Evolutionary conservation across 2,113 vertebrate species (phyloP), one percentile per base, ranked within the genome.

Genomic region (Meleagris gallopavo): DNA sequence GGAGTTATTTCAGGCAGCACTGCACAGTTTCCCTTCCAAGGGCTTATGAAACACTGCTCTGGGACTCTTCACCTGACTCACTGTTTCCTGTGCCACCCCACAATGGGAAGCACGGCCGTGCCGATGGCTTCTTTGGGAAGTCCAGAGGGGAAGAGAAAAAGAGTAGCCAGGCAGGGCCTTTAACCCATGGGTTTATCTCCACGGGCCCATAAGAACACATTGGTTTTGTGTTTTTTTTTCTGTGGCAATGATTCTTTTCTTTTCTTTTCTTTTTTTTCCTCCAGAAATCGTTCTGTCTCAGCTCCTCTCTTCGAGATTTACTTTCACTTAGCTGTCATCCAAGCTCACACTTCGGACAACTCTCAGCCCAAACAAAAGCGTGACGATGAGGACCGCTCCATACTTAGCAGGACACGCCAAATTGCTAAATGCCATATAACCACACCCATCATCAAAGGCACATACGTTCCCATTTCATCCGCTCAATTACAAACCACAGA

Each of bases 401-500:
- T 96, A 41, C 95, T 97, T 95, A 95, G 97, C 58, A 40, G 96
- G 97, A 85, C 86, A 90, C 83, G 72, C 96, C 96, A 97, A 96
- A 95, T 87, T 96, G 95, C 97, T 96, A 73, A 97, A 97, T 88
- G 94, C 95, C 93, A 9, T 91, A 82, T 91, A 96, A 96, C 97
- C 98, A 97, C 97, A 97, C 96, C 97, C 96, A 83, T 86, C 97
- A 97, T 97, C 96, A 95, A 97, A 96, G 97, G 95, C 93, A 96
- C 92, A 30, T 95, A 40, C 72, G 77, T 96, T 96, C 96, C 95
- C 94, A 72, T 94, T 93, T 93, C 97, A 97, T 94, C 97, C 66
- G 69, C 97, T 96, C 97, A 96, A 93, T 97, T 98, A 96, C 97
- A 97, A 97, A 97, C 97, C 97, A 97, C 97, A 97, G 94, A 88